phyloP scores from a whole-genome alignment of 1,140 invertebrate species.

The Arctopsyche grandis region DNA sequence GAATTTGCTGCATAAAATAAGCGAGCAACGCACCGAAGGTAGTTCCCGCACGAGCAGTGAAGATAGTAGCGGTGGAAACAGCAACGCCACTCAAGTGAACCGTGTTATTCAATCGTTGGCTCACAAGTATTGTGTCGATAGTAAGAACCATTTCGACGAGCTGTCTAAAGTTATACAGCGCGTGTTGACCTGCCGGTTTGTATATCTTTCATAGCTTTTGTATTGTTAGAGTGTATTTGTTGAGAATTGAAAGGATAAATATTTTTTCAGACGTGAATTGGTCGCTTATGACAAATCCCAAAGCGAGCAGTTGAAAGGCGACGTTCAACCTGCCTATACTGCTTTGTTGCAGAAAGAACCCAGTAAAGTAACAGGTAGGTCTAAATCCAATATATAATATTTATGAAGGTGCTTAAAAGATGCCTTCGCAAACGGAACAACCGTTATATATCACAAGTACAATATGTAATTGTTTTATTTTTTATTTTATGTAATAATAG shows the following conservation, averaged over 20 bases:
- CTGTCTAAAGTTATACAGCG: conserved; percentile 95
- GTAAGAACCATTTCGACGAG: conserved; percentile 94
- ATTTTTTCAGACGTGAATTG: conserved; percentile 76
- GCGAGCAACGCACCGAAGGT: conserved; percentile 77
- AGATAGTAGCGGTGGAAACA: conserved; percentile 65
- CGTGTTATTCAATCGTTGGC: conserved; percentile 87
- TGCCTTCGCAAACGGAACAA: background rate
- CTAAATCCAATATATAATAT: background rate
- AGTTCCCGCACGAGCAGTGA: conserved; percentile 64
- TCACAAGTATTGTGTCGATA: conserved; percentile 95
- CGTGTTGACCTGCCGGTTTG: conserved; percentile 83
- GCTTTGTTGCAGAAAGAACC: conserved; percentile 62
- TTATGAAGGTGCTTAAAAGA: background rate
- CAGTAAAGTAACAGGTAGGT: conserved; percentile 58
- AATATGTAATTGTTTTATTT: too few species aligned
- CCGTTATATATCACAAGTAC: background rate
- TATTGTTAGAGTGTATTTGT: conserved; percentile 1
- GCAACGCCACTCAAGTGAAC: conserved; percentile 75
- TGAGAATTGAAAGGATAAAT: background rate
- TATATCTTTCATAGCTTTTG: conserved; percentile 20
- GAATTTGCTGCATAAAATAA: conserved; percentile 79
- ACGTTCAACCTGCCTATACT: conserved; percentile 64
- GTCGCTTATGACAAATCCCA: conserved; percentile 93
- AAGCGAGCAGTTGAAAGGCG: conserved; percentile 64
- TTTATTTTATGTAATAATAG: conserved; percentile 34